phyloP scores from a whole-genome alignment of 2,797 vertebrate species.

The Pogonophryne albipinna region DNA sequence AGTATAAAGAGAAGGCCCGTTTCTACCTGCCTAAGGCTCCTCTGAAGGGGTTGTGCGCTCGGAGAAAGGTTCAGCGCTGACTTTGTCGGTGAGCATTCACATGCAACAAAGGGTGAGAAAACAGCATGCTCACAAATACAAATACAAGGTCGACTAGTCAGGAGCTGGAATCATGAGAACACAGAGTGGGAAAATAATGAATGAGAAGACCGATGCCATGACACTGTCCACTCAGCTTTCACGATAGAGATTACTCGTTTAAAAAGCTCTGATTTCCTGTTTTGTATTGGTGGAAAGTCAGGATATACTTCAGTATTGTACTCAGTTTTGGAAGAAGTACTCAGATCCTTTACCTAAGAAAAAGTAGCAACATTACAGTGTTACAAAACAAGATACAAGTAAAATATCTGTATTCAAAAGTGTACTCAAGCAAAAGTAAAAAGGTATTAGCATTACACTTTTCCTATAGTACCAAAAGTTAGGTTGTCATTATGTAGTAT shows the following conservation, averaged over 20 bases:
- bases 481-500: too few species aligned
- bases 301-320: too few species aligned
- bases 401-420: too few species aligned
- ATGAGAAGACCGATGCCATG: not conserved
- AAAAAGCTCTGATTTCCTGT: too few species aligned
- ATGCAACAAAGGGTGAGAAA: not conserved
- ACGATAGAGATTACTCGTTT: not conserved
- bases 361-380: too few species aligned
- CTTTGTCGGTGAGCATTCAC: conserved; percentile 2
- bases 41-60: not conserved
- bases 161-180: conserved; percentile 8
- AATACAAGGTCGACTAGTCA: not conserved
- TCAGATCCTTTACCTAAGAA: too few species aligned
- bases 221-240: conserved; percentile 3
- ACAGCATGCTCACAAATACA: not conserved
- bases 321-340: too few species aligned
- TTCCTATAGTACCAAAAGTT: too few species aligned
- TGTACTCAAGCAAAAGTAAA: too few species aligned
- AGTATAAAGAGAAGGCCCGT: not conserved
- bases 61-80: not conserved
- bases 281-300: too few species aligned
- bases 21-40: conserved; percentile 17
- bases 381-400: too few species aligned
- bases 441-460: too few species aligned
- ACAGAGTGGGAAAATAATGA: conserved; percentile 29